Evolutionary conservation across 2,888 invertebrate genomes (phyloP), one percentile per base, ranked within the genome.

Genomic region (Laothoe populi): DNA sequence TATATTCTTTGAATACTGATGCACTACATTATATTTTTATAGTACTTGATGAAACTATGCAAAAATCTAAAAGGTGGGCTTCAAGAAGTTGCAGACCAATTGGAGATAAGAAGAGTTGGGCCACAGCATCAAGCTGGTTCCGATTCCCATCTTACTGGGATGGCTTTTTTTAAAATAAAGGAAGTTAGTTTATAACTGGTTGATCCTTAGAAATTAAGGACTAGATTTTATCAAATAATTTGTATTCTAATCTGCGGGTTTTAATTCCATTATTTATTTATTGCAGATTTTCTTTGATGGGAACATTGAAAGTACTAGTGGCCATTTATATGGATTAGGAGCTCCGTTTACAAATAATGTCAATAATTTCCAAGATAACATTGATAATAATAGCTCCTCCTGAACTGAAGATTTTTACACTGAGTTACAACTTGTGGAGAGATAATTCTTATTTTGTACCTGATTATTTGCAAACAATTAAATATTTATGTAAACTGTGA

Each of bases 131-230:
- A 99, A 89, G 99, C 99, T 46, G 99, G 99, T 49, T 99, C 99
- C 57, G 99, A 99, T 94, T 99, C 99, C 7, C 94, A 99, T 63
- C 95, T 99, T 62, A 99, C 99, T 16, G 99, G 99, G 75, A 98
- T 98, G 96, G 98, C 99, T 0, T 99, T 99, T 93, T 99, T 99
- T 93, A 99, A 99, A 94, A 99, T 99, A 95, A 96, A 98, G 93
- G 99, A 99, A 95, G 98, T 98, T 92, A 75, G 58, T 62, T 31
- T 24, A 40, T 24, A 42, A n/a, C 19, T 23, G 11, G 45, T 10
- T 19, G 19, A 10, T 21, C 45, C 21, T 21, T 19, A 45, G 10
- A 19, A 45, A 45, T 38, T 5, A 8, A 38, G 38, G 38, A 13
- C 13, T 38, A 38, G 31, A 16, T 19, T 19, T 19, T 19, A 19